These are phyloP conservation scores for Porites lutea DNA, from an alignment of 64 coral and sea anemone species.

Conservation along the genomic window DNA sequence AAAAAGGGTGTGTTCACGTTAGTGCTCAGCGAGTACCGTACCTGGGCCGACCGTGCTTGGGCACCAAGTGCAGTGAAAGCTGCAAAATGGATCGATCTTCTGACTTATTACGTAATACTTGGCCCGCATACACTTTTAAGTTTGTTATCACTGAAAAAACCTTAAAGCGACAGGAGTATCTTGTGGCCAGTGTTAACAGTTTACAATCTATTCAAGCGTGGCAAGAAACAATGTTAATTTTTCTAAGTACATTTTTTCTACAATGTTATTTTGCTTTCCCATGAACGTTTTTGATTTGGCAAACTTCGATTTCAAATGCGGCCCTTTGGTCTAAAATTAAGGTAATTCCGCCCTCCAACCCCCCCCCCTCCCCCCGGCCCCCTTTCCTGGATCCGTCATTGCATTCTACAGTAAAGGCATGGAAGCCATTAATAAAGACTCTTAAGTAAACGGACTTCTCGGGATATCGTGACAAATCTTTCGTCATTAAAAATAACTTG, in stretches of 20 bases:
- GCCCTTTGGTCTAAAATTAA: constrained; percentile 1
- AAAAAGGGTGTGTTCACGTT: too few species aligned
- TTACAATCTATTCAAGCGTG: not conserved
- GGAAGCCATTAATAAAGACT: not conserved
- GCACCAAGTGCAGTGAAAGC: too few species aligned
- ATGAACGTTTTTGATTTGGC: not conserved
- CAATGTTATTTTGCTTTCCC: not conserved
- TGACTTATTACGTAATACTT: too few species aligned
- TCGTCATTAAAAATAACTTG: constrained; percentile 2
- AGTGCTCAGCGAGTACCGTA: too few species aligned
- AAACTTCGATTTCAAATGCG: not conserved
- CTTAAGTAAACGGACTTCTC: not conserved
- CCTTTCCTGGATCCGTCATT: not conserved
- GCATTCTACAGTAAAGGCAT: not conserved
- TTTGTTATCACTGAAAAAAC: not conserved
- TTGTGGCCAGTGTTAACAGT: constrained; percentile 1
- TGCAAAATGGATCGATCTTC: not conserved
- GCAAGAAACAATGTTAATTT: not conserved
- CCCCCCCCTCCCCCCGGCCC: too few species aligned
- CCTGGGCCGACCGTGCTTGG: too few species aligned
- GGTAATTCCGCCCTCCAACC: not conserved
- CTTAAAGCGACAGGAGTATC: not conserved
- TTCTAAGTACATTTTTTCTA: not conserved
- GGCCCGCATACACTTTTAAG: too few species aligned
- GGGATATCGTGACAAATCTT: not conserved